Evolutionary conservation across 2,113 vertebrate genomes (phyloP).

Genomic region (Galemys pyrenaicus): DNA sequence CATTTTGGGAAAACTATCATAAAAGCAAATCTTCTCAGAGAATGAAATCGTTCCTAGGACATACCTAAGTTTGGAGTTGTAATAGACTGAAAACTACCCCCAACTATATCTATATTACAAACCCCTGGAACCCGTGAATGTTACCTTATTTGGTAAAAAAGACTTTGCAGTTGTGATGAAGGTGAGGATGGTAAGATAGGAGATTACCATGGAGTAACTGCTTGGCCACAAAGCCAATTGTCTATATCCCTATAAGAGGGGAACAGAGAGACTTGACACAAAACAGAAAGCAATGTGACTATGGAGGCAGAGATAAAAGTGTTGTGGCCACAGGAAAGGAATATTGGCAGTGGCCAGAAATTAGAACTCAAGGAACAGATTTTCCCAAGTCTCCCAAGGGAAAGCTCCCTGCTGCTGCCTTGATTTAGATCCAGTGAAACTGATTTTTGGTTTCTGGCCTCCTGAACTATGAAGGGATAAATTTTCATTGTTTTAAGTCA

Average conservation of each 20-base stretch:
- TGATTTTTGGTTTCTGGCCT: neutral
- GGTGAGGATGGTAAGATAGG: neutral
- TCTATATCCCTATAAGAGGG: neutral
- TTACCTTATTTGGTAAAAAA: neutral
- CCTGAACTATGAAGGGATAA: neutral
- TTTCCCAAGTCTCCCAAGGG: neutral
- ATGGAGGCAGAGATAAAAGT: neutral
- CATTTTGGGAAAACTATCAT: neutral
- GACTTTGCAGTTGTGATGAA: neutral
- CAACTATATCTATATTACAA: neutral
- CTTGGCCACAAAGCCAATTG: neutral
- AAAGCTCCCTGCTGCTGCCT: neutral
- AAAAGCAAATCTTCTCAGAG: neutral
- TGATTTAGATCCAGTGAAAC: neutral
- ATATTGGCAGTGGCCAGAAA: rapidly evolving
- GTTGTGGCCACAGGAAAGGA: no score
- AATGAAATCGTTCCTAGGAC: neutral
- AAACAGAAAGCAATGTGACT: neutral
- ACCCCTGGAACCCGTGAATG: neutral
- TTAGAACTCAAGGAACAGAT: neutral
- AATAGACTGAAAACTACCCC: neutral
- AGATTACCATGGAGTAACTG: neutral
- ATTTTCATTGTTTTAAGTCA: neutral
- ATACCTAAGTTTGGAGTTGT: neutral
- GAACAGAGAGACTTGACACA: neutral